phyloP scores from a whole-genome alignment of 2,797 vertebrate genomes.

The Syndactyla subalaris region DNA sequence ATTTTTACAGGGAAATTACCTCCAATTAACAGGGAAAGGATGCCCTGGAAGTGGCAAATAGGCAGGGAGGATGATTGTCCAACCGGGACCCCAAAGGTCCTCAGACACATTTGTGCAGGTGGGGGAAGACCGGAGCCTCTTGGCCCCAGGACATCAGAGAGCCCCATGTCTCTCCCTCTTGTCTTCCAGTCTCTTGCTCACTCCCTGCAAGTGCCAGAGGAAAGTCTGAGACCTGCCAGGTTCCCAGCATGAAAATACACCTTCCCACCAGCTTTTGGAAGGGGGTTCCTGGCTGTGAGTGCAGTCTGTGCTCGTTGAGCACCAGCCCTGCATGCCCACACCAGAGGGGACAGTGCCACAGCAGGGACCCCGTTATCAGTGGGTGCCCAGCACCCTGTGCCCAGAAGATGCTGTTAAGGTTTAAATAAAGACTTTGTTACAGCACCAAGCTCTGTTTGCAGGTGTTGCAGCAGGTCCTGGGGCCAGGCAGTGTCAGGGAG shows the following conservation, averaged over 20 bases:
- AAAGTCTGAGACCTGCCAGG: not conserved
- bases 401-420: fast-evolving
- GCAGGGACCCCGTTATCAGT: fast-evolving
- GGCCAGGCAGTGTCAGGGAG: fast-evolving
- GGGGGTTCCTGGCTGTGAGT: fast-evolving
- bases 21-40: not conserved
- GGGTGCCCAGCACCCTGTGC: not conserved
- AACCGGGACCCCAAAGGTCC: fast-evolving
- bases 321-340: fast-evolving
- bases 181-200: fast-evolving
- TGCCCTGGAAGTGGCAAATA: not conserved
- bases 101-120: fast-evolving
- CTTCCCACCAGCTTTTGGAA: fast-evolving
- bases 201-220: too few species aligned
- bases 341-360: not conserved
- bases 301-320: fast-evolving
- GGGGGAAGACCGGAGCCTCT: fast-evolving
- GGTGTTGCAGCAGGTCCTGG: not conserved
- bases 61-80: not conserved
- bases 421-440: fast-evolving
- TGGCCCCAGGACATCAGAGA: fast-evolving
- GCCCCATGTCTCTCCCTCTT: fast-evolving
- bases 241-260: not conserved
- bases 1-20: not conserved
- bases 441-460: not conserved